A percentile compares a stretch with the other conserved stretches of the same genome.
These are phyloP conservation scores for Slavum lentiscoides DNA, from an alignment of 2,888 invertebrate genomes.

Conservation along the genomic window DNA sequence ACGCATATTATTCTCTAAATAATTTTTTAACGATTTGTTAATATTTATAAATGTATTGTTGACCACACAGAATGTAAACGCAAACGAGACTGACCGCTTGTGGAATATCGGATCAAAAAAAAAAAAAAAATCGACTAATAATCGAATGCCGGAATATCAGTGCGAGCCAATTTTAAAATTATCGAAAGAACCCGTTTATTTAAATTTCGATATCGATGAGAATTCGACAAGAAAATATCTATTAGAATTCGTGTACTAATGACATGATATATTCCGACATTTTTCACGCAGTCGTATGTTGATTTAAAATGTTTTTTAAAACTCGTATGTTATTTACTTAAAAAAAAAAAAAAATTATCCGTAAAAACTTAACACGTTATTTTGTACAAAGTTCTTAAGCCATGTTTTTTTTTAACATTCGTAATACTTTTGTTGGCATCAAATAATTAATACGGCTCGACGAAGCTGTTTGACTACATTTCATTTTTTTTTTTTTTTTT, in stretches of 20 bases:
- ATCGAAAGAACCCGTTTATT: not conserved
- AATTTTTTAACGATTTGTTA: too few species aligned
- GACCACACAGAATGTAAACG: too few species aligned
- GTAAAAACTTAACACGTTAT: not conserved
- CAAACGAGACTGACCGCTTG: too few species aligned
- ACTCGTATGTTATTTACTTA: too few species aligned
- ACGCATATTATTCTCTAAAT: too few species aligned
- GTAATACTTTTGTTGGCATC: not conserved
- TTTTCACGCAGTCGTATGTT: too few species aligned
- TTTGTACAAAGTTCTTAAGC: not conserved
- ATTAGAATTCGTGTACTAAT: too few species aligned
- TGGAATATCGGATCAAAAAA: not conserved
- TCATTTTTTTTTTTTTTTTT: not conserved
- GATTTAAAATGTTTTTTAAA: too few species aligned
- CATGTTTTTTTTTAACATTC: not conserved
- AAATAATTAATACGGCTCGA: conserved; percentile 8
- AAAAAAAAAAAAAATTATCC: not conserved
- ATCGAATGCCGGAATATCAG: not conserved
- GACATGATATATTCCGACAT: too few species aligned
- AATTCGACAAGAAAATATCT: not conserved
- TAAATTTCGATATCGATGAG: not conserved
- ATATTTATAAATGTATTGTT: too few species aligned
- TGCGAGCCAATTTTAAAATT: not conserved
- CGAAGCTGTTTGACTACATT: conserved; percentile 16
- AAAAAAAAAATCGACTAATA: not conserved